Conservation (phyloP, 2,888 invertebrate species). For the Epinotia bilunana region DNA sequence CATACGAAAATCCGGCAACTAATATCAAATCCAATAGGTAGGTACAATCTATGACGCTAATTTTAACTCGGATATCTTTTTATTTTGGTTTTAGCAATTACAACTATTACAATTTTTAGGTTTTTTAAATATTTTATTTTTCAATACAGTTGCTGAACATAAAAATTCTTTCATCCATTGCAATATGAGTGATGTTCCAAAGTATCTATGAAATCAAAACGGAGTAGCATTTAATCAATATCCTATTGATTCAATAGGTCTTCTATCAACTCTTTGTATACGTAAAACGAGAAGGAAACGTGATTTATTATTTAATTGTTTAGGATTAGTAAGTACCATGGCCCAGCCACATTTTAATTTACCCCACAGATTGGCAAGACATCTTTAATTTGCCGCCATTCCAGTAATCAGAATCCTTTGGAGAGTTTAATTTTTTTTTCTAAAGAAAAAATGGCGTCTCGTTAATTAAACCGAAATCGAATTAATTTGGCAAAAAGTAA, state of each 20-base stretch:
- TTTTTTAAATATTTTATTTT: no score
- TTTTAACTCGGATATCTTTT: no score
- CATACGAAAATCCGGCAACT: no score
- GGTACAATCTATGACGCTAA: no score
- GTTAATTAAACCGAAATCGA: conserved; percentile 82
- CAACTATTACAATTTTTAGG: no score
- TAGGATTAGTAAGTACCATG: conserved; percentile 43
- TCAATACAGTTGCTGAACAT: no score
- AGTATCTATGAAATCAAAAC: not conserved
- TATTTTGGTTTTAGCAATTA: no score
- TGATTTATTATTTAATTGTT: conserved; percentile 44
- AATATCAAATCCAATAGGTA: no score
- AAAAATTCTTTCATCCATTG: no score
- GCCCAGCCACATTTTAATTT: conserved; percentile 42
- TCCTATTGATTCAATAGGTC: conserved; percentile 18
- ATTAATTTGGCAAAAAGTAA: conserved; percentile 72
- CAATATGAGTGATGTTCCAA: no score
- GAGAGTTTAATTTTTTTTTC: conserved; percentile 69
- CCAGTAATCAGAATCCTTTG: conserved; percentile 75
- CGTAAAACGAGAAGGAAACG: conserved; percentile 48
- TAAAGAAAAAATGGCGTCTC: conserved; percentile 76
- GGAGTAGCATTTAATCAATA: not conserved
- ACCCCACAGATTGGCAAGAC: conserved; percentile 44
- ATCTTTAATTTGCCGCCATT: conserved; percentile 45
- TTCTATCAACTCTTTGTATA: not conserved